Base-by-base conservation (phyloP, 2,113 vertebrate species). In the Salvelinus fontinalis region DNA sequence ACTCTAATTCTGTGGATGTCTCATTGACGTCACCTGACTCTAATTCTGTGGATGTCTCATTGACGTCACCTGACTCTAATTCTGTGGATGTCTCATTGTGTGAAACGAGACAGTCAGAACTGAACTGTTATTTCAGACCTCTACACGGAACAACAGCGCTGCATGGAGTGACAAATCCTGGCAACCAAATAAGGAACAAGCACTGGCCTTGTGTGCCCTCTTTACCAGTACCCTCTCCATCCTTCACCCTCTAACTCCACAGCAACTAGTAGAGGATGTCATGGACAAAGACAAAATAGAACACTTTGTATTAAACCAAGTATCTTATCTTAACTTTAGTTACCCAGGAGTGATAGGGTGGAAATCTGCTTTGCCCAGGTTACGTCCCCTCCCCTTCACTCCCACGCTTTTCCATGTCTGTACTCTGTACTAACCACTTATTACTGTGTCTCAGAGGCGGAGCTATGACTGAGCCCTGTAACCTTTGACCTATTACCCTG, bases 391-490 rank as follows among this genome's bases (percentile, higher is more conserved):
- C 13, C 44, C 65, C 48, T 14, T 71, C 51, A 76, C 24, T 60
- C 12, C 16, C 65, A 39, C 49, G 5, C 70, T 79, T 44, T 76
- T 72, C 75, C 69, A 69, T 83, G 71, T 75, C 73, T 65, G 14
- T 85, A 14, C 26, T 75, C 73, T 65, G 14, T 90, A 88, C 84
- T 90, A 92, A 93, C 92, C 92, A 92, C 91, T 93, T 88, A 86
- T 67, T 31, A 68, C 54, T 77, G 82, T 74, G 82, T 90, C 89
- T 92, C 87, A 86, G 89, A 89, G 86, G 81, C 78, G 74, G 84
- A 89, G 86, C 76, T 78, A 85, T 88, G 92, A 92, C 92, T 93
- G 91, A 93, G 92, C 44, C 89, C 82, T 82, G 73, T 84, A 85
- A 90, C 81, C 78, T 81, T 81, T 85, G 65, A 83, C 85, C 71